Percentiles rank a stretch among this genome's conserved stretches.
phyloP scores from a whole-genome alignment of 37 sponge, comb jelly and placozoan species.

The Hexactinellida sp. region DNA sequence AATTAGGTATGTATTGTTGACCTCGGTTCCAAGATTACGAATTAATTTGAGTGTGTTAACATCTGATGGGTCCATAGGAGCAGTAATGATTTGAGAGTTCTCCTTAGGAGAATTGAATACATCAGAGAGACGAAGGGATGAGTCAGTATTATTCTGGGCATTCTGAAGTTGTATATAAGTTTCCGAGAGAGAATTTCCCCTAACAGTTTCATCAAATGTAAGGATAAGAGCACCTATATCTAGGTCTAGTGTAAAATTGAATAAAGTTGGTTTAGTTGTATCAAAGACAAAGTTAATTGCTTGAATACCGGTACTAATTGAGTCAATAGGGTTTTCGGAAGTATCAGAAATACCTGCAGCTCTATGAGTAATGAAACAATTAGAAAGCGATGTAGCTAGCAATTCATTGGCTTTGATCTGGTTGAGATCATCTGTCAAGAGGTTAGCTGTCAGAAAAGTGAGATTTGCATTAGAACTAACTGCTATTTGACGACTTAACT shows the following conservation, averaged over 20 bases:
- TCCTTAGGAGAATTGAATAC: neutral
- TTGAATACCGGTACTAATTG: neutral
- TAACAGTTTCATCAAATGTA: conserved; percentile 23
- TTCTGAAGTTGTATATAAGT: neutral
- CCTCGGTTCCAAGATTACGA: conserved; percentile 38
- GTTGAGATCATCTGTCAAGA: conserved; percentile 23
- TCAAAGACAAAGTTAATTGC: conserved; percentile 10
- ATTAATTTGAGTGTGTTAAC: conserved; percentile 34
- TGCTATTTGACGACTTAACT: neutral
- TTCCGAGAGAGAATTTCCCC: neutral
- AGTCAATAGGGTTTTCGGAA: neutral
- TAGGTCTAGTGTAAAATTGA: conserved; percentile 22
- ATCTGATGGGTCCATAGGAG: conserved; percentile 34
- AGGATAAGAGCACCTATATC: neutral
- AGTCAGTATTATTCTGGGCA: neutral
- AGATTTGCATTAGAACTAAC: neutral
- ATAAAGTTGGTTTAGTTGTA: neutral
- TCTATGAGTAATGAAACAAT: conserved; percentile 25
- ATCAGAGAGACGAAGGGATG: neutral
- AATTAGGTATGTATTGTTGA: conserved; percentile 53
- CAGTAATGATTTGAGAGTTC: neutral
- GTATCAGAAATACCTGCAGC: neutral
- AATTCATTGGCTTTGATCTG: conserved; percentile 22
- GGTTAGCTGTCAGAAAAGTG: neutral
- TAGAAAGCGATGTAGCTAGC: conserved; percentile 18